Base-by-base conservation (phyloP, 2,797 vertebrate genomes). In the Cossypha niveicapilla region DNA sequence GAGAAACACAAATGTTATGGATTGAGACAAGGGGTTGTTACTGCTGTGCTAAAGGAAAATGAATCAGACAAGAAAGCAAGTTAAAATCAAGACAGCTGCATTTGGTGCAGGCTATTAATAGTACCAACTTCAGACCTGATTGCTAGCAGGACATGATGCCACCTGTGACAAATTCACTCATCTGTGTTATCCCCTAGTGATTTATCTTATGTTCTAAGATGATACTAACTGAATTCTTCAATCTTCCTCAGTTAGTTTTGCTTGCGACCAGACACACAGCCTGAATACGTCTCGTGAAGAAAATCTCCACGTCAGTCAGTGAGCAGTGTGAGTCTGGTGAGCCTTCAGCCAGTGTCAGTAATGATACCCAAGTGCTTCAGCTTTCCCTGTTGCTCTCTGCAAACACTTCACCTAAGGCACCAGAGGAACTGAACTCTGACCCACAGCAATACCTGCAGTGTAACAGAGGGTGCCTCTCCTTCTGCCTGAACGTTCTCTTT, bases 201-300 rank as follows among this genome's bases (percentile, higher is more conserved):
- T 68, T 90, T 39, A 90, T 24, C 39, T 13, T 9, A 8, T 18
- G 9, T 68, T 84, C 72, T 41, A 48, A 68, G 74, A 41, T 28
- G 34, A 70, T 11, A 76, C n/a, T 48, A 51, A 71, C 22, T 92
- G 48, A 42, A 3, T 67, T 73, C 70, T 87, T 58, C 53, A 48
- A 63, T 41, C 44, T n/a, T 34, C 37, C 37, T 67, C 37, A 58
- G 21, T 61, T 67, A 63, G 18, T 35, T 45, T 72, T 5, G 2
- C 28, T 47, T 35, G 19, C 37, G 72, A 91, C 19, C 65, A 70
- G 21, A 35, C n/a, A 21, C 42, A 54, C 30, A n/a, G 19, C 24
- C n/a, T 48, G 42, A 71, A 63, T 23, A 34, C 0, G 0, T 9
- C 24, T 12, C 0, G 2, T n/a, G 27, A 39, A 50, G 66, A 68